phyloP scores from a whole-genome alignment of 1,140 invertebrate species.

The Atopsyche davidsoni region DNA sequence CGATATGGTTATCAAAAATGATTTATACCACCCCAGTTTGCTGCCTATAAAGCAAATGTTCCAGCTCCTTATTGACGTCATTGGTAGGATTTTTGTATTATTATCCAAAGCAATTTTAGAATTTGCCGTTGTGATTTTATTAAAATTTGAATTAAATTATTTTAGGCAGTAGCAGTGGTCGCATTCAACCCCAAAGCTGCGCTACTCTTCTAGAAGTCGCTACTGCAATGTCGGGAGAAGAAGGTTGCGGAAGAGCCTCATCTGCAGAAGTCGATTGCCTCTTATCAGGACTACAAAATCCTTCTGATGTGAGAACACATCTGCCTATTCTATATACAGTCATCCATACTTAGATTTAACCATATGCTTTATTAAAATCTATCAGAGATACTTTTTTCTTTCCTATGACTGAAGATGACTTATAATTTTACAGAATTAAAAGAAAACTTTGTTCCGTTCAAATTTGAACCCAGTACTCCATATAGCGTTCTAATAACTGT shows the following conservation, averaged over 20 bases:
- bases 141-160: constrained; percentile 12
- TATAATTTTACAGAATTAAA: too few relatives aligned
- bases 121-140: not conserved
- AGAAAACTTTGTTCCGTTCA: too few relatives aligned
- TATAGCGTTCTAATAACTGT: too few relatives aligned
- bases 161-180: constrained; percentile 55
- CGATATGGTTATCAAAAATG: constrained; percentile 38
- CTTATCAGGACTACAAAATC: constrained; percentile 69
- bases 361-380: too few relatives aligned
- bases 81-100: constrained; percentile 50
- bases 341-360: too few relatives aligned
- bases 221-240: constrained; percentile 57
- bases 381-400: too few relatives aligned
- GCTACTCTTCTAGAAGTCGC: constrained; percentile 72
- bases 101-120: not conserved
- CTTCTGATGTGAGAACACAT: constrained; percentile 37
- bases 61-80: constrained; percentile 70
- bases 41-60: constrained; percentile 79
- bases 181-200: constrained; percentile 71
- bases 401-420: too few relatives aligned
- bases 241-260: constrained; percentile 55
- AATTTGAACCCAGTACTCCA: too few relatives aligned
- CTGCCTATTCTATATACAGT: not conserved
- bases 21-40: constrained; percentile 64
- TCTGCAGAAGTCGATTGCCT: constrained; percentile 65